A percentile compares a stretch with the other conserved stretches of the same genome.
Conservation (phyloP, 2,797 vertebrate genomes). For the Siniperca scherzeri region DNA sequence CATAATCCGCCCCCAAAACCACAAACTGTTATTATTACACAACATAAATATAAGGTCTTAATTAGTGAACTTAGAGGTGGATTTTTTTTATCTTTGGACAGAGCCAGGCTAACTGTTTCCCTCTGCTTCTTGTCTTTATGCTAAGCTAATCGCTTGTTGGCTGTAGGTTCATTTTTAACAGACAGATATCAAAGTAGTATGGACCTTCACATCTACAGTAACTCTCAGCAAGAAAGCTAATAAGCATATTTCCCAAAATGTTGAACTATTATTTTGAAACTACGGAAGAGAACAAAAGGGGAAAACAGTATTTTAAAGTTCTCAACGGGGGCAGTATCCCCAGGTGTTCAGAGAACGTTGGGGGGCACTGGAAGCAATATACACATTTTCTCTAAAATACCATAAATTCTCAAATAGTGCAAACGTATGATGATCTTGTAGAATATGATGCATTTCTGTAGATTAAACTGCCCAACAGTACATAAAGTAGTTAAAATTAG, state of each 20-base stretch:
- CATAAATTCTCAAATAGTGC: too few species aligned
- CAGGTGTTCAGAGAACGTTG: too few species aligned
- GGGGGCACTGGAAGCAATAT: too few species aligned
- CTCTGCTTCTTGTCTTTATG: not conserved
- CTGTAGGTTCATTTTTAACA: not conserved
- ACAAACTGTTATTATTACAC: conserved; percentile 10
- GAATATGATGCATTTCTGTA: too few species aligned
- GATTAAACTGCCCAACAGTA: too few species aligned
- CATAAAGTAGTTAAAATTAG: too few species aligned
- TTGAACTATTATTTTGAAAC: not conserved
- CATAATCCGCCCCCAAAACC: not conserved
- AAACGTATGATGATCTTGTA: too few species aligned
- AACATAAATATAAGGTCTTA: conserved; percentile 22
- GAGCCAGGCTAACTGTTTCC: not conserved
- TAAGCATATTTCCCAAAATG: not conserved
- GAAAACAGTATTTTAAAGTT: not conserved
- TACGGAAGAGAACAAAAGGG: not conserved
- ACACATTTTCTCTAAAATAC: too few species aligned
- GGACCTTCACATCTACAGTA: not conserved
- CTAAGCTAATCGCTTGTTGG: not conserved
- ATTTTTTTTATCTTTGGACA: not conserved
- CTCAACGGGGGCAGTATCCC: too few species aligned
- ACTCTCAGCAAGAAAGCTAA: not conserved
- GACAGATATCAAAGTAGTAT: not conserved
- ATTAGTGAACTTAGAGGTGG: not conserved